Evolutionary conservation across 2,113 vertebrate species (phyloP).

Genomic region (Eurypyga helias): DNA sequence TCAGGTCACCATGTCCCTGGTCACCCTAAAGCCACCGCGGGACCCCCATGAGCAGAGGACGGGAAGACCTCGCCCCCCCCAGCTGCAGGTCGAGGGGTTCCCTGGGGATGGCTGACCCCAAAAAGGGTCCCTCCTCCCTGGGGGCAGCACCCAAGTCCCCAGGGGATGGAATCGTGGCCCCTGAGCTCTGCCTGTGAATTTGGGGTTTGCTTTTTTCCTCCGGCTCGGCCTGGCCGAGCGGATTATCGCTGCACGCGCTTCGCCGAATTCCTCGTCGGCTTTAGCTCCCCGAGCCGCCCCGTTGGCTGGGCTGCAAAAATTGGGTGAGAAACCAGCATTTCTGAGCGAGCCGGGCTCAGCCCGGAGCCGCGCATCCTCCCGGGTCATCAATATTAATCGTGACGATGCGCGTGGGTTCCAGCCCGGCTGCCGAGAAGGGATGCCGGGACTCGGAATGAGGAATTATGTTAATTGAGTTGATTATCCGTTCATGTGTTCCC

Average conservation of each 20-base stretch:
- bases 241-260: not conserved
- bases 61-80: not conserved
- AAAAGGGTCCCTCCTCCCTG: too few relatives aligned
- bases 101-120: not conserved
- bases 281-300: not conserved
- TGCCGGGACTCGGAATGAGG: not conserved
- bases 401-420: not conserved
- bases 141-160: too few relatives aligned
- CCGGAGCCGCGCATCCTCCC: not conserved
- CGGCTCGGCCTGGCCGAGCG: accelerated
- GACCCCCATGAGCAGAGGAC: too few relatives aligned
- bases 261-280: not conserved
- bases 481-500: not conserved
- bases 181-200: accelerated
- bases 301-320: accelerated
- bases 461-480: not conserved
- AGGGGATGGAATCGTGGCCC: not conserved
- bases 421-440: not conserved
- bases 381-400: not conserved
- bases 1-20: not conserved
- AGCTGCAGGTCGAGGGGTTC: not conserved
- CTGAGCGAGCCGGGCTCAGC: not conserved
- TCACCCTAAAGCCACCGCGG: not conserved
- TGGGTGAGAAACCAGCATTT: accelerated
- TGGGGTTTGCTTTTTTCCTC: not conserved